These are phyloP conservation scores for Hycleus cichorii DNA, from an alignment of 1,140 invertebrate species.

Conservation along the genomic window DNA sequence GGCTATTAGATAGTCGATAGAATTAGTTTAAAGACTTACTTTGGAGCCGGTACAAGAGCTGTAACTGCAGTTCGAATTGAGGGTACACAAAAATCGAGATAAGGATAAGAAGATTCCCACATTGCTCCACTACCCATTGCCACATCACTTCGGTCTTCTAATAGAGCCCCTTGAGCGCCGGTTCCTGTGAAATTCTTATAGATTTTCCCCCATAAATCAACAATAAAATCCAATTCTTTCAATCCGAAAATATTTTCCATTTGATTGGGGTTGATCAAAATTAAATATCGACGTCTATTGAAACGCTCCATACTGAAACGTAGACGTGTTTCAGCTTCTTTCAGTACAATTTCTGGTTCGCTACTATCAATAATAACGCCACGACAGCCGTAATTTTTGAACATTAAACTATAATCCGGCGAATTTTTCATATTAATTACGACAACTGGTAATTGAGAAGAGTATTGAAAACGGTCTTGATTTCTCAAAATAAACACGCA, in stretches of 20 bases:
- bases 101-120: conserved; percentile 18
- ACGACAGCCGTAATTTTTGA: conserved; percentile 14
- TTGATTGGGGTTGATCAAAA: background rate
- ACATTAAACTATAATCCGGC: conserved; percentile 6
- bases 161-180: background rate
- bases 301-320: conserved; percentile 6
- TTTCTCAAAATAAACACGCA: no score
- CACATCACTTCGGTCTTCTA: background rate
- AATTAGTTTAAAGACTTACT: conserved; percentile 27
- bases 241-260: background rate
- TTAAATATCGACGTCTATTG: conserved; percentile 12
- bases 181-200: conserved; percentile 5
- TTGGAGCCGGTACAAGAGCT: conserved; percentile 48
- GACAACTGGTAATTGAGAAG: no score
- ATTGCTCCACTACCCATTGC: background rate
- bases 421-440: background rate
- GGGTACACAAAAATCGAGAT: conserved; percentile 47
- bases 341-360: conserved; percentile 4
- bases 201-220: conserved; percentile 13
- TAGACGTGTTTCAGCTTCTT: conserved; percentile 11
- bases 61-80: conserved; percentile 48
- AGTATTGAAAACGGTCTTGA: no score
- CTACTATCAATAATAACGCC: conserved; percentile 12
- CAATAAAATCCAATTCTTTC: conserved; percentile 11
- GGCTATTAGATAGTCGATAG: background rate